These are phyloP conservation scores for Drosophila lacertosa DNA, from an alignment of 1,140 invertebrate genomes.

Conservation along the genomic window DNA sequence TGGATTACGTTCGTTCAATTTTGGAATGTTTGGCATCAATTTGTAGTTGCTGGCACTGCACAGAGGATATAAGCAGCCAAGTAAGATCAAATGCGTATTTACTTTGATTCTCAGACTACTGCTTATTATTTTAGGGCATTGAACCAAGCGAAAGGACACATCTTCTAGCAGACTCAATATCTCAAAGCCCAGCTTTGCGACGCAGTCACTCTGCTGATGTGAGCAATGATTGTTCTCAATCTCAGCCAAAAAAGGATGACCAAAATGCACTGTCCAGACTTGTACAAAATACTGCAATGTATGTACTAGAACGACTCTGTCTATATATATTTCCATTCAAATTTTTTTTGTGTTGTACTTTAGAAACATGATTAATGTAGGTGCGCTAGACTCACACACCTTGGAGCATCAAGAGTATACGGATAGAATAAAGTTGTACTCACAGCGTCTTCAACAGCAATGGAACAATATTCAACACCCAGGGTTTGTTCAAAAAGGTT, in stretches of 20 bases:
- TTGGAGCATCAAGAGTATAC: slow-evolving; percentile 91
- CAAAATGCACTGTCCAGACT: slow-evolving; percentile 94
- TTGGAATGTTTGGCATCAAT: slow-evolving; percentile 71
- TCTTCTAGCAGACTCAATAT: slow-evolving; percentile 88
- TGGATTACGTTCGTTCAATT: slow-evolving; percentile 78
- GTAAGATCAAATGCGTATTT: slow-evolving; percentile 68
- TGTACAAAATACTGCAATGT: slow-evolving; percentile 94
- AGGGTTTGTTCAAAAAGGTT: slow-evolving; percentile 56
- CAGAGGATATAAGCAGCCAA: slow-evolving; percentile 85
- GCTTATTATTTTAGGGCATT: slow-evolving; percentile 45
- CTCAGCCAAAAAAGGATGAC: slow-evolving; percentile 92
- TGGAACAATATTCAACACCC: slow-evolving; percentile 83
- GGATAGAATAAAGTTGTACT: slow-evolving; percentile 90
- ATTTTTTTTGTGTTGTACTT: slow-evolving; percentile 31
- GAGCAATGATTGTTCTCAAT: slow-evolving; percentile 86
- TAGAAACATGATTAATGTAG: slow-evolving; percentile 93
- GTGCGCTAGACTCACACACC: slow-evolving; percentile 91
- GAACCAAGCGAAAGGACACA: slow-evolving; percentile 89
- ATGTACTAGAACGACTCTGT: slow-evolving; percentile 83
- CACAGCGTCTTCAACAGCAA: slow-evolving; percentile 86
- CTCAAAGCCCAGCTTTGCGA: slow-evolving; percentile 87
- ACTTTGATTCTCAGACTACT: neutral
- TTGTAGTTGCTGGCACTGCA: slow-evolving; percentile 83
- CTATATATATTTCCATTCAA: neutral
- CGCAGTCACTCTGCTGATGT: slow-evolving; percentile 88